Conservation (phyloP, 2,113 vertebrate genomes). For the Jacana jacana region DNA sequence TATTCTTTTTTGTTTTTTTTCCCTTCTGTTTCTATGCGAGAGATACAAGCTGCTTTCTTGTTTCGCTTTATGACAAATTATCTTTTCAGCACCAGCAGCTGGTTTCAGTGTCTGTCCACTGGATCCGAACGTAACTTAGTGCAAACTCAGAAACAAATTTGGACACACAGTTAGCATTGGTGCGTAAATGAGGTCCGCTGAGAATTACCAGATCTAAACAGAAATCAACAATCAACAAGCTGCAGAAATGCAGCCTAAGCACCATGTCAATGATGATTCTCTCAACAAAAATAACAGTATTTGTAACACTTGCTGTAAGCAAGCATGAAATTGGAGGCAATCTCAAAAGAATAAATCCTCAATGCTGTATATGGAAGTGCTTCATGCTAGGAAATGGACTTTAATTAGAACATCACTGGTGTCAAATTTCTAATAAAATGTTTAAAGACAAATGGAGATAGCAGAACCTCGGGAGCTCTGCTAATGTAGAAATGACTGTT, state of each 20-base stretch:
- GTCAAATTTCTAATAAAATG: constrained; percentile 72
- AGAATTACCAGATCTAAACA: constrained; percentile 10
- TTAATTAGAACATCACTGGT: constrained; percentile 68
- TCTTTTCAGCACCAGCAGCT: neutral
- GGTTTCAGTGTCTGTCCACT: neutral
- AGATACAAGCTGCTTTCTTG: neutral
- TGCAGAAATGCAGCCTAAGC: constrained; percentile 14
- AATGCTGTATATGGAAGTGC: neutral
- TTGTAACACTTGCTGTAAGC: constrained; percentile 25
- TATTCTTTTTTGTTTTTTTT: neutral
- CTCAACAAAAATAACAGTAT: constrained; percentile 45
- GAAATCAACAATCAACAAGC: neutral
- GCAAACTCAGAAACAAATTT: constrained; percentile 1
- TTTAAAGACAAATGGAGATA: constrained; percentile 65
- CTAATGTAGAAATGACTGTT: constrained; percentile 42
- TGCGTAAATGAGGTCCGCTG: constrained; percentile 3
- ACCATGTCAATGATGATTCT: neutral
- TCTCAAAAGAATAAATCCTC: neutral
- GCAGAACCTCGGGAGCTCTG: constrained; percentile 19
- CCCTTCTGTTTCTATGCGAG: neutral
- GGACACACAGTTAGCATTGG: neutral
- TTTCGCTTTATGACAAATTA: neutral
- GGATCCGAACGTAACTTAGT: neutral
- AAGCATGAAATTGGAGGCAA: constrained; percentile 42
- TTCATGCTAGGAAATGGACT: constrained; percentile 58